Conservation (phyloP, 2,888 invertebrate genomes). For the Oxystoma pomonae region DNA sequence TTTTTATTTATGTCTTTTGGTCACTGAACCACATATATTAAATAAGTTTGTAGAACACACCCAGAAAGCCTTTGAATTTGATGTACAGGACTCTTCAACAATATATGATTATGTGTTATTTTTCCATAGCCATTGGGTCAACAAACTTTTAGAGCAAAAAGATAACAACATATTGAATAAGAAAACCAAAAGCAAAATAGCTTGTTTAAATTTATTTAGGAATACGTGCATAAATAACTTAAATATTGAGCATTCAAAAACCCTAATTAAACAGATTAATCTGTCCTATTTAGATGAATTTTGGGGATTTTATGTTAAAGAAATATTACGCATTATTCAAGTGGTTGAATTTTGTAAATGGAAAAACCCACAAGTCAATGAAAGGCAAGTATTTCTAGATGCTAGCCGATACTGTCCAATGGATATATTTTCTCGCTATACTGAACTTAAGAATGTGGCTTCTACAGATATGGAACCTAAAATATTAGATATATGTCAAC, state of each 20-base stretch:
- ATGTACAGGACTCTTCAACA: constrained; percentile 34
- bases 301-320: constrained; percentile 34
- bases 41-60: constrained; percentile 33
- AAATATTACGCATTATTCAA: constrained; percentile 33
- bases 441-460: constrained; percentile 28
- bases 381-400: constrained; percentile 26
- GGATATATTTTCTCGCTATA: constrained; percentile 32
- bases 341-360: constrained; percentile 35
- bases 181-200: constrained; percentile 31
- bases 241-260: constrained; percentile 25
- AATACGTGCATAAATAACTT: constrained; percentile 14
- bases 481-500: constrained; percentile 8
- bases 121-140: constrained; percentile 42
- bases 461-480: constrained; percentile 26
- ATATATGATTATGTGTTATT: constrained; percentile 40
- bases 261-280: constrained; percentile 24
- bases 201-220: constrained; percentile 33
- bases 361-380: constrained; percentile 15
- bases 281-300: constrained; percentile 31
- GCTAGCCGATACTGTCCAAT: constrained; percentile 30
- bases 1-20: constrained; percentile 34
- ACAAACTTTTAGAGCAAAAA: constrained; percentile 34
- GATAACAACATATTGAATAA: constrained; percentile 25
- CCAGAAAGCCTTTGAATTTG: constrained; percentile 29
- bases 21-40: constrained; percentile 29